Evolutionary conservation across 2,797 vertebrate species (phyloP), one percentile per base, ranked within the genome.

Genomic region (Pangasius krempfi): DNA sequence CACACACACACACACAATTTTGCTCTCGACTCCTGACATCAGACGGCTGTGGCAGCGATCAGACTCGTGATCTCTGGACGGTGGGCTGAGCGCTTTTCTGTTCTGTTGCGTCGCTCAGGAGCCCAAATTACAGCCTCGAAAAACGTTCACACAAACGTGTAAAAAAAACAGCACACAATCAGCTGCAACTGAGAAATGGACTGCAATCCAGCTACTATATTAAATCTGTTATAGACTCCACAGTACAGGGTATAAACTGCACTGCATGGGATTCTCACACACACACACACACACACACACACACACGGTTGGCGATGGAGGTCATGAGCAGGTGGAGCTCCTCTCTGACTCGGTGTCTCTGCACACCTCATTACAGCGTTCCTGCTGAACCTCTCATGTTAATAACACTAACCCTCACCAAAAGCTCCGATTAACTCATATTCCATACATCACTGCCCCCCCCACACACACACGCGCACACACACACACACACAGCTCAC

Each of bases 401-500:
- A 9, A 73, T 22, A 44, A 44, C 70, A 73, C 70, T 22, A 44
- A 44, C 68, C 33, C 16, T 40, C 64, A 68, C n/a, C 66, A 70
- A 33, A 16, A 33, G 1, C 66, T 37, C 37, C 25, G 37, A 73
- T 25, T 44, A 44, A 20, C n/a, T n/a, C 27, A 0, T 4, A 10
- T 13, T 66, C 62, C n/a, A 8, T 27, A 13, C 1, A 12, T 12
- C 64, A n/a, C n/a, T 30, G 25, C 66, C 66, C 58, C 84, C 73
- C 84, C 73, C 84, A 85, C 78, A 56, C 78, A 81, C 83, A 85
- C 60, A 66, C 83, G 52, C 64, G 40, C 85, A 86, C 52, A 76
- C 68, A 85, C 47, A 58, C 47, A 75, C 25, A 47, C 85, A 66
- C 84, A 66, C 44, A 78, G 1, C 54, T 76, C 85, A 86, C 37